Evolutionary conservation across 2,113 vertebrate species (phyloP).

Genomic region (Campylorhamphus procurvoides): DNA sequence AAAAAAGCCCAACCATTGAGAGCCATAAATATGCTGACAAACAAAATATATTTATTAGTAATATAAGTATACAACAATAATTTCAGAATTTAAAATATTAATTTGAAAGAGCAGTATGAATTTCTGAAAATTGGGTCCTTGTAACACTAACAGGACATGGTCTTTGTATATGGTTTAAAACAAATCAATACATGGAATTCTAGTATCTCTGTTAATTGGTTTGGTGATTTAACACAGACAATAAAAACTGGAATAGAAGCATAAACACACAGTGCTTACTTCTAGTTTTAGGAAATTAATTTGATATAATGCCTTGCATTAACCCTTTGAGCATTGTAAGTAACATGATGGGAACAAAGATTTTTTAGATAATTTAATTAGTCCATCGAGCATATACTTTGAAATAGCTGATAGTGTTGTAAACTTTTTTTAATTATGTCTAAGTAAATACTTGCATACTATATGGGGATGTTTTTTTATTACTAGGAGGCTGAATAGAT

Average conservation of each 20-base stretch:
- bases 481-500: conserved; percentile 70
- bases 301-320: conserved; percentile 80
- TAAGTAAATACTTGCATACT: conserved; percentile 73
- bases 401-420: conserved; percentile 67
- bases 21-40: neutral
- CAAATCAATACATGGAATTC: conserved; percentile 64
- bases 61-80: neutral
- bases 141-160: conserved; percentile 61
- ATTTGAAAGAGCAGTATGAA: conserved; percentile 38
- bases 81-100: conserved; percentile 6
- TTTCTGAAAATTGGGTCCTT: conserved; percentile 73
- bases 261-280: conserved; percentile 78
- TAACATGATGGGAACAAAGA: conserved; percentile 68
- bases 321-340: conserved; percentile 87
- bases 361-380: conserved; percentile 71
- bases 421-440: conserved; percentile 24
- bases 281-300: conserved; percentile 77
- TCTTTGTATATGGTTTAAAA: conserved; percentile 66
- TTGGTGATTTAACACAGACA: conserved; percentile 62
- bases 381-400: conserved; percentile 66
- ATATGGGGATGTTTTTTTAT: conserved; percentile 68
- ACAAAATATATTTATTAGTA: neutral
- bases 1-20: neutral
- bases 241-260: conserved; percentile 81
- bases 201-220: conserved; percentile 74